Conservation (phyloP, 2,888 invertebrate genomes). For the Dysmachus trigonus region DNA sequence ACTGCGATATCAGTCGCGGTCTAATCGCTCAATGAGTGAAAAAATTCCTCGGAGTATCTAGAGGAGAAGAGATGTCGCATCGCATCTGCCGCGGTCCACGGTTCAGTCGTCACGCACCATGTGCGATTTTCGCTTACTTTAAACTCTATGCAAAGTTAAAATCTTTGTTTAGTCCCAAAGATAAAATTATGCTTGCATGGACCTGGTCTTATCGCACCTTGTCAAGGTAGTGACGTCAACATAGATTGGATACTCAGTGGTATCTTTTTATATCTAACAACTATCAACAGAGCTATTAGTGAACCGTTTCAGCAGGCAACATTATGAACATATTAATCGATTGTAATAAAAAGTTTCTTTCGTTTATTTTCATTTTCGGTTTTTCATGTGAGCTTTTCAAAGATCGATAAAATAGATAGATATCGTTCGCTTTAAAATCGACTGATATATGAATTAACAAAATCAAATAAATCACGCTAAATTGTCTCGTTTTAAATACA, state of each 20-base stretch:
- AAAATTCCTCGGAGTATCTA: background rate
- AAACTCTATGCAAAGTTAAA: background rate
- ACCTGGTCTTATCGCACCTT: background rate
- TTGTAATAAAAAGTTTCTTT: background rate
- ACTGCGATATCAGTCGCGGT: background rate
- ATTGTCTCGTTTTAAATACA: background rate
- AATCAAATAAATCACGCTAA: background rate
- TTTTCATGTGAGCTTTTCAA: background rate
- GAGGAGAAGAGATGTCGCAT: background rate
- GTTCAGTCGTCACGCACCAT: constrained; percentile 11
- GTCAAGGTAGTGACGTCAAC: background rate
- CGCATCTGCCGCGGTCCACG: background rate
- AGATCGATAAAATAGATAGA: background rate
- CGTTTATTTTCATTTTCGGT: background rate
- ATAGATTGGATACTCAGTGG: background rate
- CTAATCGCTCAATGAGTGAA: background rate
- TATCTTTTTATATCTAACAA: background rate
- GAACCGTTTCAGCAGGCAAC: background rate
- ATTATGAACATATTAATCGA: background rate
- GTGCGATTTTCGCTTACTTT: background rate
- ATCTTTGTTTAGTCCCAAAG: background rate
- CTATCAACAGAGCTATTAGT: background rate
- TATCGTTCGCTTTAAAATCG: background rate
- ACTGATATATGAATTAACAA: background rate
- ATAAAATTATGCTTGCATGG: background rate